Base-by-base conservation (phyloP, 2,113 vertebrate genomes). In the Chroicocephalus ridibundus region DNA sequence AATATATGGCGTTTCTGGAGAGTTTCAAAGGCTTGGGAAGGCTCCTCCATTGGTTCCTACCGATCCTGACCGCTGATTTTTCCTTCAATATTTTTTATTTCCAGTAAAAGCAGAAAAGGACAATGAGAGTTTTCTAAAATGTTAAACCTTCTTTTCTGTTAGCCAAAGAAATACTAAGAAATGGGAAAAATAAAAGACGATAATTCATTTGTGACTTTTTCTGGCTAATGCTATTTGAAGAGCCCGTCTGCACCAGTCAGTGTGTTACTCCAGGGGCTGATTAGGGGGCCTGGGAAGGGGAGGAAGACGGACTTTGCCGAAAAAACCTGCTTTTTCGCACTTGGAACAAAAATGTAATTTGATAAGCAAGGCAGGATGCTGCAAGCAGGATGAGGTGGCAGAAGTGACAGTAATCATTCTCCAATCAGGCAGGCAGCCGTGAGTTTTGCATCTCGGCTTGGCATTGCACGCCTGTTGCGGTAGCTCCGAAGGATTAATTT, bases 401-500 rank as follows among this genome's bases (percentile, higher is more conserved):
- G 72, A 83, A 75, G 31, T 20, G 17, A 13, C 66, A 72, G 51
- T 49, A 82, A 69, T 87, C 78, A 65, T 47, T 47, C 77, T 81
- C 38, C 68, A 79, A 2, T 64, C 54, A 79, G 94, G 83, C 86
- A 70, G 31, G 40, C 64, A 89, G 71, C 15, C n/a, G 15, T 21
- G 51, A 57, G 54, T 70, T 97, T 86, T 90, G 60, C 47, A 36
- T 91, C 57, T 84, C 1, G 3, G n/a, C 17, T 20, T 57, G 70
- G 81, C 82, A 46, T 84, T n/a, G 15, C 62, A 40, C 0, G 5
- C 55, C 57, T 24, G 19, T 77, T 79, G 74, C 9, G 5, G 14
- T 60, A 74, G 72, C 82, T 95, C 78, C 13, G 5, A 92, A 82
- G 89, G 86, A 91, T 87, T 61, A 62, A 95, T 96, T 94, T 91